A percentile compares a stretch with the other conserved stretches of the same genome.
phyloP scores from a whole-genome alignment of 2,113 vertebrate species.

The Salvator merianae region DNA sequence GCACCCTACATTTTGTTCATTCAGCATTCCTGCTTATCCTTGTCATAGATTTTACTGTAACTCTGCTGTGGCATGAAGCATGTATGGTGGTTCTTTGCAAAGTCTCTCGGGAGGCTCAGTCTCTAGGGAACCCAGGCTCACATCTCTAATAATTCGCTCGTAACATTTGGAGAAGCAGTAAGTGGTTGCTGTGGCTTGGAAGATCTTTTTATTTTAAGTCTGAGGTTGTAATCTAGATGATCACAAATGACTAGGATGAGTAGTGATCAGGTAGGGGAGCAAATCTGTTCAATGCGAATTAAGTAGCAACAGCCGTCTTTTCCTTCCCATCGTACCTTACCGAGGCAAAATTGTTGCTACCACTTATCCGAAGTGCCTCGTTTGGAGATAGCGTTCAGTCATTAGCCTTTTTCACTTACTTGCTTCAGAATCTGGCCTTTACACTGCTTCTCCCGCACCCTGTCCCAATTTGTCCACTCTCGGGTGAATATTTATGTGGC shows the following conservation, averaged over 20 bases:
- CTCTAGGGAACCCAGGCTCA: neutral
- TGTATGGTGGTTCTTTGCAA: neutral
- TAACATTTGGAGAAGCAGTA: neutral
- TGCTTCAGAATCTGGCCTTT: neutral
- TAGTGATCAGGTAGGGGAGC: neutral
- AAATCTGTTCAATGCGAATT: neutral
- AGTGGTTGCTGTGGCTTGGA: neutral
- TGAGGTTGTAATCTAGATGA: neutral
- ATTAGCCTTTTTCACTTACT: neutral
- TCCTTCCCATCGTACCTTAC: neutral
- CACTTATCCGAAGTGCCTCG: neutral
- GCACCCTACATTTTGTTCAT: slow-evolving; percentile 5
- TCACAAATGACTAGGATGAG: neutral
- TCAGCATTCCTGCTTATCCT: neutral
- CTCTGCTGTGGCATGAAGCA: slow-evolving; percentile 22
- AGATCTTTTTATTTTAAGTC: neutral
- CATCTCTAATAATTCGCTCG: slow-evolving; percentile 11
- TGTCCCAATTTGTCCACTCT: neutral
- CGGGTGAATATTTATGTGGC: neutral
- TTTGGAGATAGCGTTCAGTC: neutral
- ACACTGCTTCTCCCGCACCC: neutral
- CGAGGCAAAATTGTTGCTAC: neutral
- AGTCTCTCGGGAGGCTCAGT: slow-evolving; percentile 32
- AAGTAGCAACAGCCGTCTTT: neutral
- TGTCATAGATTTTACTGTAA: slow-evolving; percentile 29